Base-by-base conservation (phyloP, 2,888 invertebrate species). In the Synanthedon tipuliformis region DNA sequence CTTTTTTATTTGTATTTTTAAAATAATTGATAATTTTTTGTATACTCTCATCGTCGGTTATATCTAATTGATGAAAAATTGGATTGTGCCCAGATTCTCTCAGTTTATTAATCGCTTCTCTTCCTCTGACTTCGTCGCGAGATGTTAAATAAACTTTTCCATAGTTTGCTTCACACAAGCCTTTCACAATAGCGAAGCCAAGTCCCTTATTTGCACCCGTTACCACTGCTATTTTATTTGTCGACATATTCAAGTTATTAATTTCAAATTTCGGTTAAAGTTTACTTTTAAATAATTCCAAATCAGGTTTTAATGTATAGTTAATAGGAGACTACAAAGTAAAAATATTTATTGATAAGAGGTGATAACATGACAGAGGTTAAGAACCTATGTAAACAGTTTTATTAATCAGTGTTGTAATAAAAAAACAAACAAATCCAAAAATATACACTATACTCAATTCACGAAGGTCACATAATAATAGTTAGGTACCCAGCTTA, bases 191-290 rank as follows among this genome's bases (percentile, higher is more conserved):
- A 1, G 88, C 90, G 63, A 84, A 91, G 4, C 93, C 93, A 51
- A 94, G 89, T 0, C 93, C 93, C 76, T 93, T 93, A 69, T 93
- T 93, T 5, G 89, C 84, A n/a, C 93, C 93, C 3, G 93, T 93
- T 40, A 93, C 92, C 1, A 88, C 57, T 2, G 82, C 84, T 53
- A 83, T 64, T 69, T 75, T 77, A 41, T 60, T 66, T 2, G 67
- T 56, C 78, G 79, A 78, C 18, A 53, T 53, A 57, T 50, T 51
- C 52, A 48, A 52, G 50, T 56, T 57, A 13, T 34, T 3, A 34
- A 34, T 45, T 45, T 45, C 45, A 16, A 49, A 16, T 8, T 15
- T 49, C 13, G 11, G 16, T 49, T 49, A 18, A 49, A 34, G 34
- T 5, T 34, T 34, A 34, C 34, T 10, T 34, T 34, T 34, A 34